Evolutionary conservation across 2,797 vertebrate species (phyloP).

Genomic region (Pseudochromis fuscus): DNA sequence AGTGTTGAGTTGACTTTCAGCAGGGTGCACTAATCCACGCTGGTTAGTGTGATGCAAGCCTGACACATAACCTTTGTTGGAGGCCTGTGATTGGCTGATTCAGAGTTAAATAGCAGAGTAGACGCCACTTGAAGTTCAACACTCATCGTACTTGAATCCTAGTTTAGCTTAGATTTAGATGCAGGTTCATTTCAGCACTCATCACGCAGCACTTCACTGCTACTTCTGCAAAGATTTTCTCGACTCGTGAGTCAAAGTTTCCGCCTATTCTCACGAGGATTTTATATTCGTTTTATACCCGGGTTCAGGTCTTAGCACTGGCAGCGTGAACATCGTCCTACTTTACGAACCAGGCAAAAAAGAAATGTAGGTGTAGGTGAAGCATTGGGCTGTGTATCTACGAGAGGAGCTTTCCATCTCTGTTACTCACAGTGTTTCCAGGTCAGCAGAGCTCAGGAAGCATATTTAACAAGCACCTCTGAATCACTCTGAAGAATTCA

Average conservation of each 20-base stretch:
- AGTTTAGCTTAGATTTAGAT: slow-evolving; percentile 3
- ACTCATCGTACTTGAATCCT: slow-evolving; percentile 35
- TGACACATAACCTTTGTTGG: slow-evolving; percentile 30
- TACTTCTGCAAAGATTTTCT: not conserved
- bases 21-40: slow-evolving; percentile 22
- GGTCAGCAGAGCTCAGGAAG: slow-evolving; percentile 31
- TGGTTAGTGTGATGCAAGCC: slow-evolving; percentile 29
- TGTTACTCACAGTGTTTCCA: slow-evolving; percentile 23
- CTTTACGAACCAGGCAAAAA: slow-evolving; percentile 6
- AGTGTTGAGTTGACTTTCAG: slow-evolving; percentile 25
- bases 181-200: slow-evolving; percentile 18
- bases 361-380: slow-evolving; percentile 22
- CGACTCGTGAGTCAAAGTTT: slow-evolving; percentile 21
- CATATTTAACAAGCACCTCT: slow-evolving; percentile 43
- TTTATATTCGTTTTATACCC: slow-evolving; percentile 12
- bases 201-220: not conserved
- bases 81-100: slow-evolving; percentile 20
- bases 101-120: slow-evolving; percentile 2
- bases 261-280: not conserved
- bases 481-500: slow-evolving; percentile 31
- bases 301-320: not conserved
- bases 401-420: slow-evolving; percentile 26
- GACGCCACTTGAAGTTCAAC: not conserved
- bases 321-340: slow-evolving; percentile 8
- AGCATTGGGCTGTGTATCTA: not conserved